A percentile compares a stretch with the other conserved stretches of the same genome.
Evolutionary conservation across 1,140 invertebrate species (phyloP).

Genomic region (Drosophila subobscura): DNA sequence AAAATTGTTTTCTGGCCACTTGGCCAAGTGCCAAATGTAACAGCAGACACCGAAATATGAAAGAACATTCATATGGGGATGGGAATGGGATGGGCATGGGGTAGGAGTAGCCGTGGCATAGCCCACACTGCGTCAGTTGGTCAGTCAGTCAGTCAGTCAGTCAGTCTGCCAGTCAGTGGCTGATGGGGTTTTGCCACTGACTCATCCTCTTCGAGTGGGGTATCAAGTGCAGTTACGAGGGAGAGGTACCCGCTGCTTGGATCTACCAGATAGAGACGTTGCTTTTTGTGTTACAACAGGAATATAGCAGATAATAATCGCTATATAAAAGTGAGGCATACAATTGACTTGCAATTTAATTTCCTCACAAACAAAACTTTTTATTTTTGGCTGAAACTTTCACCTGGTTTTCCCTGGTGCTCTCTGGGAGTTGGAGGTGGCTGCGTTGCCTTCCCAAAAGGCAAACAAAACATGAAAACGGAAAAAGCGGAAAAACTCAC

Average conservation of each 20-base stretch:
- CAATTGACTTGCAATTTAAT: conserved; percentile 22
- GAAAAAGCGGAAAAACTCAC: conserved; percentile 48
- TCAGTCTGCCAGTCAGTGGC: too few relatives aligned
- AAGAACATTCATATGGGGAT: conserved; percentile 2
- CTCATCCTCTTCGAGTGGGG: too few relatives aligned
- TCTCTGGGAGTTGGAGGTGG: conserved; percentile 4
- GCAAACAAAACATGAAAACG: conserved; percentile 42
- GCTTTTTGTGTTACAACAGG: too few relatives aligned
- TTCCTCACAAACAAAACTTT: conserved; percentile 3
- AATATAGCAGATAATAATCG: background rate
- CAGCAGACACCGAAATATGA: conserved; percentile 22
- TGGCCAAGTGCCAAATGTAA: conserved; percentile 51
- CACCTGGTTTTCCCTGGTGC: conserved; percentile 10
- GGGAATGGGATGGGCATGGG: background rate
- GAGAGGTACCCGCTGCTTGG: too few relatives aligned
- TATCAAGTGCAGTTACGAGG: too few relatives aligned
- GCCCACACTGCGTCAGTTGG: too few relatives aligned
- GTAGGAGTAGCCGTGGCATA: background rate
- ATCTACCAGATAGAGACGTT: too few relatives aligned
- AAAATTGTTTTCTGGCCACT: conserved; percentile 29
- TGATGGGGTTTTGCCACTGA: too few relatives aligned
- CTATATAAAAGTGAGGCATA: background rate
- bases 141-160: too few relatives aligned
- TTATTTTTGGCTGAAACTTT: conserved; percentile 9
- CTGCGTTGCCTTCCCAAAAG: conserved; percentile 26